phyloP scores from a whole-genome alignment of 2,113 vertebrate genomes.

The Myanophis thanlyinensis region DNA sequence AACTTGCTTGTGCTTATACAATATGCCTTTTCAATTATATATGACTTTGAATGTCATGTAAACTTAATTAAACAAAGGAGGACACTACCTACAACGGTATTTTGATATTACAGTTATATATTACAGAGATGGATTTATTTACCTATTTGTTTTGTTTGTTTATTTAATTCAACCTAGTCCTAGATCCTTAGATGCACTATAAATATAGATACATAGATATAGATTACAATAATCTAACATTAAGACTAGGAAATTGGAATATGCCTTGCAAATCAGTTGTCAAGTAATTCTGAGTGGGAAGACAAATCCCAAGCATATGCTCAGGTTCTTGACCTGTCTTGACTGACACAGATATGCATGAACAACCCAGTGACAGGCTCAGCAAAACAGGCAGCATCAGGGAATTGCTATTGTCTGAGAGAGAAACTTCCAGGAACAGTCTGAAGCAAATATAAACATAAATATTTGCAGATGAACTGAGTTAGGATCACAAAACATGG shows the following conservation, averaged over 20 bases:
- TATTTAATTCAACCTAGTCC: not conserved
- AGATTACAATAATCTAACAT: slow-evolving; percentile 1
- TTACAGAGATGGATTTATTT: not conserved
- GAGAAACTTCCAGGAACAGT: slow-evolving; percentile 7
- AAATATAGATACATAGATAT: not conserved
- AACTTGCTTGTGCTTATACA: not conserved
- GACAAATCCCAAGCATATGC: slow-evolving; percentile 18
- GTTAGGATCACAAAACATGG: not conserved
- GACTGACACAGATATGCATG: slow-evolving; percentile 40
- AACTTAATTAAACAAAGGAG: not conserved
- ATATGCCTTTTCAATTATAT: not conserved
- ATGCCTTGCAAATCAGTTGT: slow-evolving; percentile 43
- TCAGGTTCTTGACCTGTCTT: slow-evolving; percentile 46
- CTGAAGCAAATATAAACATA: slow-evolving; percentile 13
- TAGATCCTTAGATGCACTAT: not conserved
- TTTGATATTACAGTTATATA: not conserved
- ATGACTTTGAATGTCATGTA: not conserved
- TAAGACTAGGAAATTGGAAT: not conserved
- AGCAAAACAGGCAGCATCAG: slow-evolving; percentile 28
- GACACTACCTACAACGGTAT: not conserved
- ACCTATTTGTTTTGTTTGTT: not conserved
- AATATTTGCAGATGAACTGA: slow-evolving; percentile 27
- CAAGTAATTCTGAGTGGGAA: slow-evolving; percentile 30
- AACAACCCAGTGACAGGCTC: slow-evolving; percentile 35
- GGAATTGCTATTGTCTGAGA: slow-evolving; percentile 37